Percentiles rank a stretch among this genome's conserved stretches.
Conservation (phyloP, 2,888 invertebrate genomes). For the Papilio protenor region DNA sequence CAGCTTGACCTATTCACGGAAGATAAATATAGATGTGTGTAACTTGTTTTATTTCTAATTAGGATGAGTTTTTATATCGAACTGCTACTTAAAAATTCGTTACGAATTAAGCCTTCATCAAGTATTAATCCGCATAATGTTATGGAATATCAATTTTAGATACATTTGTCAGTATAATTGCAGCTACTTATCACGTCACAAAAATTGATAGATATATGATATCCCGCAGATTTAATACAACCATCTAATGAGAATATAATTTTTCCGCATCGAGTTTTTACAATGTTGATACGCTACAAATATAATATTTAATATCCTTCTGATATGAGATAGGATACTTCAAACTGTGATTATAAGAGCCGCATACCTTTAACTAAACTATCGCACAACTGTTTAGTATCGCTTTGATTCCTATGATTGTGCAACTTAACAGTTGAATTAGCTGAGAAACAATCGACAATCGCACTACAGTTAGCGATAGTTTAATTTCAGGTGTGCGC, state of each 20-base stretch:
- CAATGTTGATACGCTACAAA: not conserved
- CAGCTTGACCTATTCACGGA: not conserved
- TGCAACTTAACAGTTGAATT: no score
- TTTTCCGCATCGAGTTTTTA: constrained; percentile 19
- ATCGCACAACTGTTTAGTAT: no score
- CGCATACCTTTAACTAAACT: no score
- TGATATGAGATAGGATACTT: not conserved
- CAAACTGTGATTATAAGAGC: no score
- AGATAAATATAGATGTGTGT: not conserved
- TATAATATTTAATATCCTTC: not conserved
- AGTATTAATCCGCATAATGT: constrained; percentile 23
- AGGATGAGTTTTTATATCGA: constrained; percentile 26
- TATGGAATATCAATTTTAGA: constrained; percentile 32
- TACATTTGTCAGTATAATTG: constrained; percentile 41
- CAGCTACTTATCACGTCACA: constrained; percentile 4
- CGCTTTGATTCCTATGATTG: no score
- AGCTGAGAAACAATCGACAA: no score
- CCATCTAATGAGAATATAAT: not conserved
- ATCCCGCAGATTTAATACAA: not conserved
- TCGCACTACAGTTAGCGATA: no score
- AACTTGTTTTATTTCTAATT: not conserved
- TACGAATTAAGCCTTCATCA: constrained; percentile 17
- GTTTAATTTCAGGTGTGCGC: no score
- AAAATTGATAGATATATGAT: constrained; percentile 21
- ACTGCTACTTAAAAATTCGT: constrained; percentile 26